Evolutionary conservation across 1,140 invertebrate genomes (phyloP).

Genomic region (Drosophila lini): DNA sequence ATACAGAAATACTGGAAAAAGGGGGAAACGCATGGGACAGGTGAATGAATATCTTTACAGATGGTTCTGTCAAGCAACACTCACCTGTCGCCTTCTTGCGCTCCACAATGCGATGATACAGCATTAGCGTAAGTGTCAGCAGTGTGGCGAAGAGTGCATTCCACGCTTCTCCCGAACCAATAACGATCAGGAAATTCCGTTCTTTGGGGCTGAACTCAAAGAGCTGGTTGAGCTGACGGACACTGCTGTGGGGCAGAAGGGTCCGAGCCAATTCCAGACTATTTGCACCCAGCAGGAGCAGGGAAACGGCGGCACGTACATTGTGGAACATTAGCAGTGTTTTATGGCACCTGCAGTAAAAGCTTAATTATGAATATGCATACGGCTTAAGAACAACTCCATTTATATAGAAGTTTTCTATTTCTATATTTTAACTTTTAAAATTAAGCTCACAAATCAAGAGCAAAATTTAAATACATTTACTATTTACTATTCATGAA

Average conservation of each 20-base stretch:
- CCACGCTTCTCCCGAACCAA: slow-evolving; percentile 62
- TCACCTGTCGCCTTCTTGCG: slow-evolving; percentile 72
- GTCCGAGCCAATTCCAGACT: slow-evolving; percentile 69
- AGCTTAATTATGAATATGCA: background rate
- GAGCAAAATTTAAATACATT: too few species aligned
- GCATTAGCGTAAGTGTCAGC: slow-evolving; percentile 76
- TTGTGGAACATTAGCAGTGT: slow-evolving; percentile 81
- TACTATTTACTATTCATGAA: too few species aligned
- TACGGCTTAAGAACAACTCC: background rate
- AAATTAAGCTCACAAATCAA: too few species aligned
- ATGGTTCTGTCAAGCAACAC: slow-evolving; percentile 22
- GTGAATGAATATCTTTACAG: slow-evolving; percentile 1
- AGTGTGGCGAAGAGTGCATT: slow-evolving; percentile 64
- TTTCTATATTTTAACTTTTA: too few species aligned
- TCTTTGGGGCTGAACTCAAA: slow-evolving; percentile 47
- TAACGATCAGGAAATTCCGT: slow-evolving; percentile 62
- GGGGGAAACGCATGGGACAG: slow-evolving; percentile 7
- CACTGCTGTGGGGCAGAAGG: slow-evolving; percentile 53
- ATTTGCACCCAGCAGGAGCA: slow-evolving; percentile 70
- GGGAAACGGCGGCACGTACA: slow-evolving; percentile 66
- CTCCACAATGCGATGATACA: slow-evolving; percentile 78
- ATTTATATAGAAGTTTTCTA: background rate
- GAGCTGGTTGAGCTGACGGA: slow-evolving; percentile 43
- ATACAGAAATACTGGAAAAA: slow-evolving; percentile 66
- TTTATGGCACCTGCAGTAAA: slow-evolving; percentile 71